These are phyloP conservation scores for Hydropotes inermis DNA, from an alignment of 2,113 vertebrate species.

Conservation along the genomic window DNA sequence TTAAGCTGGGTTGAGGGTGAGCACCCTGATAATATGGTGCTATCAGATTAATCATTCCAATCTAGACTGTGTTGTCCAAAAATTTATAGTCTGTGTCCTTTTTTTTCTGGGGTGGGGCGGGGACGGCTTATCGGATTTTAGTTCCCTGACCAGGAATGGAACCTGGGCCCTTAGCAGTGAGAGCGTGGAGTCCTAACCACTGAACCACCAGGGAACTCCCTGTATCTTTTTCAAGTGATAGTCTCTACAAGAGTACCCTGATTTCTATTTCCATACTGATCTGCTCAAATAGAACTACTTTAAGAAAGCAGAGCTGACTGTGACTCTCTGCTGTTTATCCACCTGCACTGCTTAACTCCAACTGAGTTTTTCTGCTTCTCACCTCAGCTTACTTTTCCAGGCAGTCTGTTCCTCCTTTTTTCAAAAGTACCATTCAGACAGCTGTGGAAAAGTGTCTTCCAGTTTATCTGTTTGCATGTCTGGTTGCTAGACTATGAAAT, in stretches of 20 bases:
- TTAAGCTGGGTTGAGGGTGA: neutral
- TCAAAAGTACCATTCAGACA: neutral
- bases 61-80: neutral
- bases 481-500: conserved; percentile 23
- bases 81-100: neutral
- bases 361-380: neutral
- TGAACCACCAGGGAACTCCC: neutral
- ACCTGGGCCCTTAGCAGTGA: neutral
- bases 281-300: neutral
- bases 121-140: rapidly evolving
- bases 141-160: neutral
- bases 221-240: neutral
- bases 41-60: neutral
- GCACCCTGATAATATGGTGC: conserved; percentile 14
- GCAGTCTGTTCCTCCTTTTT: neutral
- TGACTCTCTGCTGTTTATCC: neutral
- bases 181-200: neutral
- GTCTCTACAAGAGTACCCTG: neutral
- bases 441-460: neutral
- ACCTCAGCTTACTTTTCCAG: neutral
- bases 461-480: neutral
- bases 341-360: neutral
- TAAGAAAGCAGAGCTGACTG: neutral
- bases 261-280: neutral
- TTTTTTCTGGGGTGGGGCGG: neutral